phyloP scores from a whole-genome alignment of 2,888 invertebrate genomes.

The Leucophenga maculata region DNA sequence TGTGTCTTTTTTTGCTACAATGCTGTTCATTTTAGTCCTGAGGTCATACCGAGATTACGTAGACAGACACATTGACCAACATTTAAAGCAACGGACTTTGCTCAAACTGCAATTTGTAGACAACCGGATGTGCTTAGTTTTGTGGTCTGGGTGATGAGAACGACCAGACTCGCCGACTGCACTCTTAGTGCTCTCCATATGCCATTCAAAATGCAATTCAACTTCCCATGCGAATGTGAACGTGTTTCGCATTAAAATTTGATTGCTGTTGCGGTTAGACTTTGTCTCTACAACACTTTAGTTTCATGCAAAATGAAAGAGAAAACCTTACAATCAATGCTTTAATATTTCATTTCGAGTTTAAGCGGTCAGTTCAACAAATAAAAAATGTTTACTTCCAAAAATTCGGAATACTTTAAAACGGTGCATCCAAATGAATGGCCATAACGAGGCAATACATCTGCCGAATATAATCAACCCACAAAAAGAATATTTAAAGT shows the following conservation, averaged over 20 bases:
- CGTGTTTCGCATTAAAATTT: conserved; percentile 4
- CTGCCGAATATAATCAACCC: too few species aligned
- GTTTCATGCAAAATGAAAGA: too few species aligned
- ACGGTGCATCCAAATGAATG: too few species aligned
- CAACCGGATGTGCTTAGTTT: conserved; percentile 3
- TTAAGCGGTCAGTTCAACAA: too few species aligned
- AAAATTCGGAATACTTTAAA: too few species aligned
- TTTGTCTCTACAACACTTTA: not conserved
- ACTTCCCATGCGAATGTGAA: not conserved
- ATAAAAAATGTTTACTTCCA: too few species aligned
- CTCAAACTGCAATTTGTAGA: not conserved
- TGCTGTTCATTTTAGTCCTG: not conserved
- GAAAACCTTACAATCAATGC: too few species aligned
- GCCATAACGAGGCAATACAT: too few species aligned
- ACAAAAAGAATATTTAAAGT: too few species aligned
- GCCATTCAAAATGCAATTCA: not conserved
- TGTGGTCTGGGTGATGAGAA: not conserved
- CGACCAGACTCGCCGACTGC: not conserved
- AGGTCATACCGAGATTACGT: not conserved
- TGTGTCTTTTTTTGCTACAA: not conserved
- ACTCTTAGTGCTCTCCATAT: not conserved
- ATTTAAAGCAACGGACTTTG: not conserved
- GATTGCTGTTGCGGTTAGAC: not conserved
- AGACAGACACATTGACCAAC: not conserved
- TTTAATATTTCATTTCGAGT: too few species aligned